A percentile compares a stretch with the other conserved stretches of the same genome.
Conservation (phyloP, 2,888 invertebrate species). For the Tridacna crocea region DNA sequence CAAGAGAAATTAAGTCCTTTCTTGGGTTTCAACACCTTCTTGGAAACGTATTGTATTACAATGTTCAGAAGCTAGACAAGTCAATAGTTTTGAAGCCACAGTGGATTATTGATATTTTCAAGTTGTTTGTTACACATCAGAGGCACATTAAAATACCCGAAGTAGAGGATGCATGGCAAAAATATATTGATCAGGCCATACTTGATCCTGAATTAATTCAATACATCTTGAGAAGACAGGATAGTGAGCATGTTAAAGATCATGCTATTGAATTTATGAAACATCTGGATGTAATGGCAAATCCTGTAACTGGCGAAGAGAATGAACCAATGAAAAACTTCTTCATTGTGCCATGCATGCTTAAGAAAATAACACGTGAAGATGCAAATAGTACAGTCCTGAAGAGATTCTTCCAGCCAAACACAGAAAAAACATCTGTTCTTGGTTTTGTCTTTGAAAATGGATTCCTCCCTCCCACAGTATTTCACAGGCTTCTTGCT, state of each 20-base stretch:
- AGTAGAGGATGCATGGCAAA: neutral
- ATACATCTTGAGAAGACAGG: neutral
- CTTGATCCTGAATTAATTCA: constrained; percentile 14
- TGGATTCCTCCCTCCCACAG: constrained; percentile 52
- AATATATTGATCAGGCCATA: constrained; percentile 8
- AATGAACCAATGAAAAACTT: constrained; percentile 19
- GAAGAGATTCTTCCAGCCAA: neutral
- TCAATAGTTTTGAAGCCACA: constrained; percentile 48
- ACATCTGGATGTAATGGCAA: constrained; percentile 25
- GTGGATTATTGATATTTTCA: constrained; percentile 58
- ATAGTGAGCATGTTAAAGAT: neutral
- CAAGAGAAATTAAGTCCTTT: constrained; percentile 9
- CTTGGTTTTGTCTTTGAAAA: constrained; percentile 43
- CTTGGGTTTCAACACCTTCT: constrained; percentile 49
- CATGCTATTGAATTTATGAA: constrained; percentile 1
- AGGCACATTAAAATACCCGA: neutral
- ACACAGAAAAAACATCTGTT: constrained; percentile 39
- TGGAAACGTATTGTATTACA: constrained; percentile 52
- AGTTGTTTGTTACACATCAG: constrained; percentile 47
- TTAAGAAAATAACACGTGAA: constrained; percentile 24
- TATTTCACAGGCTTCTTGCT: constrained; percentile 56
- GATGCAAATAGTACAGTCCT: neutral
- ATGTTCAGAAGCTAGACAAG: constrained; percentile 35
- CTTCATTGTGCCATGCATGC: constrained; percentile 52
- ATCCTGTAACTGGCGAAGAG: neutral